Evolutionary conservation across 2,113 vertebrate genomes (phyloP).

Genomic region (Myiagra hebetior): DNA sequence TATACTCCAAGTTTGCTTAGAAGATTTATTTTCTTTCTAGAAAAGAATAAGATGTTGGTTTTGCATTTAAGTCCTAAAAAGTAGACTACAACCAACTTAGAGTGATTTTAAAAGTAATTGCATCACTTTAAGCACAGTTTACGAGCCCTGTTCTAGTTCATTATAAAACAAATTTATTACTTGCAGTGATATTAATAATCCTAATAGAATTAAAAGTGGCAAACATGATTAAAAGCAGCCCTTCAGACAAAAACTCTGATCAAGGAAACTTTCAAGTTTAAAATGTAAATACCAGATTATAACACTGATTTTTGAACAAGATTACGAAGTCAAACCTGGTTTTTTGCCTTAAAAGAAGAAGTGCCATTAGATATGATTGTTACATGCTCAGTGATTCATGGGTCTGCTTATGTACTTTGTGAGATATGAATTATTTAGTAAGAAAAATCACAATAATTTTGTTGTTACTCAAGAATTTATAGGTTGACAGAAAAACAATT

Average conservation of each 20-base stretch:
- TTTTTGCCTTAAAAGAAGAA: slow-evolving; percentile 57
- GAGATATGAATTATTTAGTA: slow-evolving; percentile 87
- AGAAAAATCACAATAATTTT: slow-evolving; percentile 85
- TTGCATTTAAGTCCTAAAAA: neutral
- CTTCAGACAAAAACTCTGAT: slow-evolving; percentile 7
- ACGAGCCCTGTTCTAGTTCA: slow-evolving; percentile 45
- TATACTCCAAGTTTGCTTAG: neutral
- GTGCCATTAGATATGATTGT: slow-evolving; percentile 63
- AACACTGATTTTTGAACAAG: neutral
- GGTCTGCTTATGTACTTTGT: slow-evolving; percentile 66
- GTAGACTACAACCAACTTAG: neutral
- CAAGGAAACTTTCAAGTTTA: slow-evolving; percentile 30
- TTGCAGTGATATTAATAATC: slow-evolving; percentile 62
- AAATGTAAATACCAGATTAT: neutral
- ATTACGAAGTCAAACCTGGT: slow-evolving; percentile 53
- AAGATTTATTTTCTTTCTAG: neutral
- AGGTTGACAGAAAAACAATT: slow-evolving; percentile 91
- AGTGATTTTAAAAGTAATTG: slow-evolving; percentile 47
- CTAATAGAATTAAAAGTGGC: slow-evolving; percentile 51
- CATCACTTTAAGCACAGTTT: slow-evolving; percentile 69
- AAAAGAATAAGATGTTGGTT: neutral
- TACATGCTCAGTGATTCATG: slow-evolving; percentile 73
- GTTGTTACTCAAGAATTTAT: slow-evolving; percentile 88
- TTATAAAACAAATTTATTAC: slow-evolving; percentile 58
- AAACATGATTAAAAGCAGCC: slow-evolving; percentile 53